Percentiles rank a stretch among this genome's conserved stretches.
These are phyloP conservation scores for Archivesica marissinica DNA, from an alignment of 1,140 invertebrate genomes.

Conservation along the genomic window DNA sequence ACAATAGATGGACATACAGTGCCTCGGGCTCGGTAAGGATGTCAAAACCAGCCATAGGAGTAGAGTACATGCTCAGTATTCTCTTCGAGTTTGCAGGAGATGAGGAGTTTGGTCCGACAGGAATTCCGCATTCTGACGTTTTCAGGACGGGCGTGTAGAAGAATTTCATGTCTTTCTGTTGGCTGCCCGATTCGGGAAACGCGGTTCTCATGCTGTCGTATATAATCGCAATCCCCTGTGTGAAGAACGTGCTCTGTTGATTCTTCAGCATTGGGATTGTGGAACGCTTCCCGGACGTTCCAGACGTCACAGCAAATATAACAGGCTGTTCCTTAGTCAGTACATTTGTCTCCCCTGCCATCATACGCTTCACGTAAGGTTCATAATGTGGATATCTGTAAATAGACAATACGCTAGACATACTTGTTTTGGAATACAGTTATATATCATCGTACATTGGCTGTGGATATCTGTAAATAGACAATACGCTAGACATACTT, in stretches of 20 bases:
- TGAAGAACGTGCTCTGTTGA: conserved; percentile 77
- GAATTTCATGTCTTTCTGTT: conserved; percentile 80
- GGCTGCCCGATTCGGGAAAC: conserved; percentile 69
- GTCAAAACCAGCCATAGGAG: conserved; percentile 78
- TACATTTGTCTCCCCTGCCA: conserved; percentile 78
- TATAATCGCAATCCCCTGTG: conserved; percentile 76
- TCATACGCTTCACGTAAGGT: conserved; percentile 78
- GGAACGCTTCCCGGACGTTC: conserved; percentile 80
- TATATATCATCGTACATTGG: too few species aligned
- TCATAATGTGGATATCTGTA: conserved; percentile 76
- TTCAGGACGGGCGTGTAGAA: conserved; percentile 81
- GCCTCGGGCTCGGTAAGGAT: conserved; percentile 81
- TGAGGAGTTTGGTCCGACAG: conserved; percentile 81
- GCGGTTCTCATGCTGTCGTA: conserved; percentile 73
- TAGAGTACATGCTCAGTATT: conserved; percentile 81
- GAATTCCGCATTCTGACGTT: conserved; percentile 74
- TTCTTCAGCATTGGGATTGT: conserved; percentile 77
- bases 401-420: too few species aligned
- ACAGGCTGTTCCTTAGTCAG: conserved; percentile 73
- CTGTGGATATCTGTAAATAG: conserved; percentile 68
- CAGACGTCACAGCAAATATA: conserved; percentile 82
- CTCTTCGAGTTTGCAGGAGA: conserved; percentile 78
- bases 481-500: too few species aligned
- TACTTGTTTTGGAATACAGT: too few species aligned
- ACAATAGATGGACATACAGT: conserved; percentile 81